Evolutionary conservation across 2,797 vertebrate genomes (phyloP).

Genomic region (Morus bassanus): DNA sequence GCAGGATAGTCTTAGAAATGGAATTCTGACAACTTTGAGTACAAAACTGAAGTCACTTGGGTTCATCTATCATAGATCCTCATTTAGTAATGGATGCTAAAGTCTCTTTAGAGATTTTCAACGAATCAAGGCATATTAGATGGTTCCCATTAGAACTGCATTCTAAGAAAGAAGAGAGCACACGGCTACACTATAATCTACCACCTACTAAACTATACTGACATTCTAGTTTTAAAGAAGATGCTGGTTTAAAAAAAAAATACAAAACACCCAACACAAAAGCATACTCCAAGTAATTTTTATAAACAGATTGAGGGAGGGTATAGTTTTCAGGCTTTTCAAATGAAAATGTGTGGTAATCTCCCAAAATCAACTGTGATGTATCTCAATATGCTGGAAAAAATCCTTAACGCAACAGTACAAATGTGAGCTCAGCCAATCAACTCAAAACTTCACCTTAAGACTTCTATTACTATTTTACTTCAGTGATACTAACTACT

Average conservation of each 20-base stretch:
- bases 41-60: neutral
- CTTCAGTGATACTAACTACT: neutral
- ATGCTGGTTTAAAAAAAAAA: neutral
- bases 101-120: neutral
- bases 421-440: neutral
- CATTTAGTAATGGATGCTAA: neutral
- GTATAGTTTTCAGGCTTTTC: neutral
- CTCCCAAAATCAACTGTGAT: neutral
- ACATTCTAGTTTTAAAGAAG: neutral
- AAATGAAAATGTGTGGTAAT: constrained; percentile 1
- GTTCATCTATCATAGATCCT: neutral
- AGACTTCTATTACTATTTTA: neutral
- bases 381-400: neutral
- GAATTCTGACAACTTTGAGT: neutral
- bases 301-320: neutral
- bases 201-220: neutral
- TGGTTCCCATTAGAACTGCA: neutral
- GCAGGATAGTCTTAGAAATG: neutral
- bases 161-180: neutral
- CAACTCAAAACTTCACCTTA: neutral
- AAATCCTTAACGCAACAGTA: neutral
- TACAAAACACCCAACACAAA: neutral
- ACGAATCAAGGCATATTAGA: neutral
- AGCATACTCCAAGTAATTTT: neutral
- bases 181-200: neutral